phyloP scores from a whole-genome alignment of 2,113 vertebrate genomes.

The Myocastor coypus region DNA sequence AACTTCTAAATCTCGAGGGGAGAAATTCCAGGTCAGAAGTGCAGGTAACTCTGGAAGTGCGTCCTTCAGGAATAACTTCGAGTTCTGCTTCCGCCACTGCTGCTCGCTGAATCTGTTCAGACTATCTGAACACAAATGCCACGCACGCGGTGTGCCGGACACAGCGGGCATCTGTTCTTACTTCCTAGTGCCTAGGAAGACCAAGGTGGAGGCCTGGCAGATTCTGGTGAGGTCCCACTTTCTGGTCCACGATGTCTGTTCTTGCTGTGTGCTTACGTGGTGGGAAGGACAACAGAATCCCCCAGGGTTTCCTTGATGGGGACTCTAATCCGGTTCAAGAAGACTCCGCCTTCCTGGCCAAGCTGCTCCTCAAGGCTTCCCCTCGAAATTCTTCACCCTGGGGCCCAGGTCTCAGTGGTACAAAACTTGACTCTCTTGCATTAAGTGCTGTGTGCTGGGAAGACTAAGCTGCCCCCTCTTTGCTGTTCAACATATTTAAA shows the following conservation, averaged over 20 bases:
- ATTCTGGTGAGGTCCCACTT: neutral
- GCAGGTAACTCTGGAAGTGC: neutral
- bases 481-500: neutral
- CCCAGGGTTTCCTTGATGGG: neutral
- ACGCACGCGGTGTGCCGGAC: too few species aligned
- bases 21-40: neutral
- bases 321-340: neutral
- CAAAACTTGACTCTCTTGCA: neutral
- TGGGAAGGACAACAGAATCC: neutral
- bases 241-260: neutral
- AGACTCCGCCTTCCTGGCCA: neutral
- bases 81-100: neutral
- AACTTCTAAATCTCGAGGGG: constrained; percentile 8
- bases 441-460: neutral
- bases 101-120: neutral
- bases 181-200: neutral
- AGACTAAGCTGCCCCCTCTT: neutral
- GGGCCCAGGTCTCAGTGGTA: neutral
- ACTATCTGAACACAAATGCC: neutral
- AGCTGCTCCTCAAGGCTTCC: neutral
- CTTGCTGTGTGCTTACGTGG: neutral
- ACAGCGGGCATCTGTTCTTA: neutral
- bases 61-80: neutral
- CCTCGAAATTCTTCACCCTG: neutral
- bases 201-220: neutral